phyloP scores from a whole-genome alignment of 30 jellyfish, hydroid and myxozoan species.

The Catostylus mosaicus region DNA sequence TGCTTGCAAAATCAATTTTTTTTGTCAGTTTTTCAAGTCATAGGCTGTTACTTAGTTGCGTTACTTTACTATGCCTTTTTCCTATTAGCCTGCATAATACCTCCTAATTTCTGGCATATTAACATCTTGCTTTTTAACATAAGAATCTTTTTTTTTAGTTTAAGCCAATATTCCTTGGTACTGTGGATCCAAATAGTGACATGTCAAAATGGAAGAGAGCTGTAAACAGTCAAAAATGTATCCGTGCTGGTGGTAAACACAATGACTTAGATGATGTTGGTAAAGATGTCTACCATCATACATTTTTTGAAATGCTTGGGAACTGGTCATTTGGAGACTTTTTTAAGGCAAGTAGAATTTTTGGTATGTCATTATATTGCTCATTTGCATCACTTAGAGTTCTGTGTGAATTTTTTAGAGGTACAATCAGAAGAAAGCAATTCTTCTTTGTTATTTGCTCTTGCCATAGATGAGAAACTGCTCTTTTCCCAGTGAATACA shows the following conservation, averaged over 20 bases:
- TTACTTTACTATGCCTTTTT: too few relatives aligned
- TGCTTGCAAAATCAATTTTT: too few relatives aligned
- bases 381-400: not conserved
- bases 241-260: conserved; percentile 99
- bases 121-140: too few relatives aligned
- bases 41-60: too few relatives aligned
- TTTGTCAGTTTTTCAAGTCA: too few relatives aligned
- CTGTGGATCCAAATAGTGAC: conserved; percentile 98
- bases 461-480: too few relatives aligned
- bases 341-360: conserved; percentile 93
- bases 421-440: too few relatives aligned
- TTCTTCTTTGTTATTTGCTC: too few relatives aligned
- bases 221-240: conserved; percentile 97
- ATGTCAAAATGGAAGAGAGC: conserved; percentile 93
- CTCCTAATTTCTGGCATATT: too few relatives aligned
- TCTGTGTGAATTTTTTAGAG: not conserved
- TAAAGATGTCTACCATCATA: conserved; percentile 99
- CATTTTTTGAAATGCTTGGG: conserved; percentile 99
- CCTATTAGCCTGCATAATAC: too few relatives aligned
- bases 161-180: conserved; percentile 93
- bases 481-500: too few relatives aligned
- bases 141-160: conserved; percentile 66
- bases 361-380: not conserved
- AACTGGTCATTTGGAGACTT: conserved; percentile 99
- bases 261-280: conserved; percentile 99